These are phyloP conservation scores for Mormyrus iriodes DNA, from an alignment of 2,113 vertebrate species.

Conservation along the genomic window DNA sequence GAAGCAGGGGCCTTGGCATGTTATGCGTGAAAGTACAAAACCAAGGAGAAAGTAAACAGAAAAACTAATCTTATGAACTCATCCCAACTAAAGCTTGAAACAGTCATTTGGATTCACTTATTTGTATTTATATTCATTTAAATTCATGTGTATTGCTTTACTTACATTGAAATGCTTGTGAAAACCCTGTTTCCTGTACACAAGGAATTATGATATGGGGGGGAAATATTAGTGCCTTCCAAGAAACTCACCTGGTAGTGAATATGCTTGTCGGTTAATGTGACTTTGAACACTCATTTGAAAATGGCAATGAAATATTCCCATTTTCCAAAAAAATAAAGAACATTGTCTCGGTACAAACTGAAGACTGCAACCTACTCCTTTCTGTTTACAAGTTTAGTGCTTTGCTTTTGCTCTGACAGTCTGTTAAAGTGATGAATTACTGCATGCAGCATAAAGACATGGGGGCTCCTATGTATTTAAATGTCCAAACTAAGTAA, in stretches of 20 bases:
- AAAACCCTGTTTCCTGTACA: not conserved
- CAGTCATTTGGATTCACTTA: not conserved
- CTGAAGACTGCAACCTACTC: not conserved
- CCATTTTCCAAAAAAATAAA: not conserved
- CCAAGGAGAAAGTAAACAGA: not conserved
- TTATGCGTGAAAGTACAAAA: not conserved
- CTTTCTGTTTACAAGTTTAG: not conserved
- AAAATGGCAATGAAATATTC: not conserved
- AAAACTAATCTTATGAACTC: not conserved
- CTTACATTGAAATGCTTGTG: not conserved
- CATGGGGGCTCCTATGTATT: conserved; percentile 53
- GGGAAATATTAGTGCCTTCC: not conserved
- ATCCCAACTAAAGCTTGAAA: not conserved
- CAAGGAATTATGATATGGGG: not conserved
- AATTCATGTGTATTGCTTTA: not conserved
- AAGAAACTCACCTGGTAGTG: not conserved
- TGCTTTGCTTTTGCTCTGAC: not conserved
- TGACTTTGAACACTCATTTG: not conserved
- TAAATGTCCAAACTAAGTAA: conserved; percentile 38
- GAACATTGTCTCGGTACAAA: not conserved
- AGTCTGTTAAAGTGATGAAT: not conserved
- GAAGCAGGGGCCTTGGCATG: not conserved
- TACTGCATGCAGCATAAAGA: conserved; percentile 28
- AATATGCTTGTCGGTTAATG: not conserved
- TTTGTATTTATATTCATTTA: not conserved